Conservation (phyloP, 2,113 vertebrate species). For the Urocitellus parryii region DNA sequence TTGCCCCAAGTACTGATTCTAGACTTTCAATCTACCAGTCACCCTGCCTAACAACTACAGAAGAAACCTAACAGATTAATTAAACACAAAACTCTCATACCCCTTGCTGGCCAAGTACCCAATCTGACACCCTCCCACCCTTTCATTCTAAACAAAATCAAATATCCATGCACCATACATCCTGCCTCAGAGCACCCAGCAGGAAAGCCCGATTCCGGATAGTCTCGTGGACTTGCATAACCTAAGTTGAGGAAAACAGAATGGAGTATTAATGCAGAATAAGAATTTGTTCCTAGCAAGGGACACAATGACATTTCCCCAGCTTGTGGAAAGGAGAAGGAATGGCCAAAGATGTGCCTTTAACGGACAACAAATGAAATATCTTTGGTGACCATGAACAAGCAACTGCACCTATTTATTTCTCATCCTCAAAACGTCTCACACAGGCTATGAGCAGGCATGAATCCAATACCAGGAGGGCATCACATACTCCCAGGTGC, state of each 20-base stretch:
- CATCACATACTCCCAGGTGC: not conserved
- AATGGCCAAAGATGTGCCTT: slow-evolving; percentile 27
- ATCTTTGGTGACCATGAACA: slow-evolving; percentile 24
- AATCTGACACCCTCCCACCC: not conserved
- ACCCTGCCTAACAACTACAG: slow-evolving; percentile 11
- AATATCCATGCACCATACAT: slow-evolving; percentile 55
- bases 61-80: not conserved
- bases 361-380: slow-evolving; percentile 17
- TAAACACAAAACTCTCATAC: slow-evolving; percentile 3
- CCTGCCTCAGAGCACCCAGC: slow-evolving; percentile 57
- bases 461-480: not conserved
- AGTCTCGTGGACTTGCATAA: slow-evolving; percentile 52
- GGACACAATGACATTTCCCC: not conserved
- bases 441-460: not conserved
- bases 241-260: slow-evolving; percentile 72
- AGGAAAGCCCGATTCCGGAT: slow-evolving; percentile 54
- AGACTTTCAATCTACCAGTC: slow-evolving; percentile 24
- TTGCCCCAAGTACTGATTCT: not conserved
- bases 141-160: slow-evolving; percentile 62
- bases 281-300: not conserved
- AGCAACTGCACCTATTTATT: slow-evolving; percentile 3
- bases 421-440: slow-evolving; percentile 36
- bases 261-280: slow-evolving; percentile 59
- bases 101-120: slow-evolving; percentile 28
- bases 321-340: not conserved